Evolutionary conservation across 2,797 vertebrate genomes (phyloP), one percentile per base, ranked within the genome.

Genomic region (Oreochromis mossambicus): DNA sequence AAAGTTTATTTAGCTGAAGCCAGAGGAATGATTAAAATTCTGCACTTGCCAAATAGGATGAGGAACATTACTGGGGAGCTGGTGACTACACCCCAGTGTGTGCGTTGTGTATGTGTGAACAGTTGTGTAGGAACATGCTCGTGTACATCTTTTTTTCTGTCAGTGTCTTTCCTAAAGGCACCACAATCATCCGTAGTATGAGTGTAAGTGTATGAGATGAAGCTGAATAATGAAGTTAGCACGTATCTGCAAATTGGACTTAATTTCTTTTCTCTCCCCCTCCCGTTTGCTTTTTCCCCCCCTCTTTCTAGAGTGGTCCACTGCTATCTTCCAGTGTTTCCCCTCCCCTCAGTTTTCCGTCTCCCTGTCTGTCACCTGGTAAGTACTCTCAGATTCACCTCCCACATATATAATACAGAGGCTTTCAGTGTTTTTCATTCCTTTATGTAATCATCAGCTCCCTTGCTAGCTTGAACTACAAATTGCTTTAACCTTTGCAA

Each of bases 251-350:
- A 87, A 87, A 88, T 91, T 51, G 70, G 15, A 78, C 41, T 51
- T 34, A 7, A 55, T 48, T 58, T 1, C 24, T 66, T 34, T 77
- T 36, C 48, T 78, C n/a, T 54, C 5, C 29, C 43, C 14, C 8
- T 13, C 8, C 24, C 4, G 1, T 80, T 54, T 63, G 36, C 17
- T 2, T 80, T 5, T 14, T 0, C 17, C 7, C 10, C 32, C 58
- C 86, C 41, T 90, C 56, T 61, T 86, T 63, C 46, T 66, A 95
- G 93, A 96, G 89, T 80, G 89, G 90, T 87, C 88, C 81, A 78
- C 90, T 91, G 92, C 85, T 87, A 81, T 94, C 91, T 89, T 94
- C 87, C 92, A 84, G 91, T 83, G 89, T 90, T 56, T 83, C 88
- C 94, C 94, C 83, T 88, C 77, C 93, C 95, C 91, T 91, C 82